Evolutionary conservation across 2,797 vertebrate species (phyloP).

Genomic region (Vireo griseus): DNA sequence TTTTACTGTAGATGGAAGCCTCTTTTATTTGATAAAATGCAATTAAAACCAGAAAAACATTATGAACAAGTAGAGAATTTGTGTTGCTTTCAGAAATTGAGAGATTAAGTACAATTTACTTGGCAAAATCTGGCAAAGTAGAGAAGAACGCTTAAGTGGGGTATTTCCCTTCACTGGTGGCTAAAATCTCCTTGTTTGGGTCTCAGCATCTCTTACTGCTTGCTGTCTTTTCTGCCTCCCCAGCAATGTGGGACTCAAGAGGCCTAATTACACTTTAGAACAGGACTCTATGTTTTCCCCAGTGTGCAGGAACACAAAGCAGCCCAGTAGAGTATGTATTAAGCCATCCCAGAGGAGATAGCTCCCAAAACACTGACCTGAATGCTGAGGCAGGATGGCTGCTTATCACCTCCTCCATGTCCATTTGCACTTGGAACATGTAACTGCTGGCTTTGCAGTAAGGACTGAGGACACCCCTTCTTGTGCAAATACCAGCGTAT

Average conservation of each 20-base stretch:
- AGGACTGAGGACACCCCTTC: not conserved
- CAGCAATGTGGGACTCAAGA: fast-evolving
- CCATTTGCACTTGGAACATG: not conserved
- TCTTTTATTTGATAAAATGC: not conserved
- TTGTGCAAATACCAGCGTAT: not conserved
- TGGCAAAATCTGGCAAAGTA: not conserved
- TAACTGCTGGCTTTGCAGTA: not conserved
- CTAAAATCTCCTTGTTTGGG: not conserved
- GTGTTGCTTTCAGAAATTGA: not conserved
- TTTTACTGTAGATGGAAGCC: not conserved
- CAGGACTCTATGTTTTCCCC: not conserved
- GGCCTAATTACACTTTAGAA: not conserved
- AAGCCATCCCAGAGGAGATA: not conserved
- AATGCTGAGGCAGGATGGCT: not conserved
- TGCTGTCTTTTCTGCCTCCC: not conserved
- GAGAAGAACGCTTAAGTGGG: not conserved
- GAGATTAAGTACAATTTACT: not conserved
- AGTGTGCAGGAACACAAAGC: not conserved
- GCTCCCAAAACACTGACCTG: not conserved
- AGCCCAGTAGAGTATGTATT: not conserved
- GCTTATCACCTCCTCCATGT: not conserved
- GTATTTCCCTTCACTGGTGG: not conserved
- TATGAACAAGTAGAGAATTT: not conserved
- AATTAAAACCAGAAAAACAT: not conserved
- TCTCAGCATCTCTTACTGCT: not conserved